A percentile compares a stretch with the other conserved stretches of the same genome.
These are phyloP conservation scores for Pipistrellus pipistrellus DNA, from an alignment of 2,797 vertebrate genomes.

Conservation along the genomic window DNA sequence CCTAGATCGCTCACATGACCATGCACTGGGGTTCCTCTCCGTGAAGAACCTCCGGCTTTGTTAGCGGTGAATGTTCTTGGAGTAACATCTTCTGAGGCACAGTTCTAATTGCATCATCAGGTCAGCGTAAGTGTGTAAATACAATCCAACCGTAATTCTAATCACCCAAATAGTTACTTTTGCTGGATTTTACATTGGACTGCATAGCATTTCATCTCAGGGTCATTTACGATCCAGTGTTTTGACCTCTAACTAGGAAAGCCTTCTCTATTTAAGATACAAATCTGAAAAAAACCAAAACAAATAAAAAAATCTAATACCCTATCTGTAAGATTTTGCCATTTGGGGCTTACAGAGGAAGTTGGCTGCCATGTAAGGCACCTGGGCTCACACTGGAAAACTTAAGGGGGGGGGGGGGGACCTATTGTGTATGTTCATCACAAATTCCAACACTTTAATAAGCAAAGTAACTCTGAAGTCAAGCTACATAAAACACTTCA, in stretches of 20 bases:
- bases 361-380: neutral
- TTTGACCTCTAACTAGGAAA: conserved; percentile 24
- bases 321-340: neutral
- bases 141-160: neutral
- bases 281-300: neutral
- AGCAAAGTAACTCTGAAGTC: neutral
- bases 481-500: neutral
- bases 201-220: neutral
- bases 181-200: neutral
- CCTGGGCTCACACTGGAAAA: neutral
- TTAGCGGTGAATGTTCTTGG: neutral
- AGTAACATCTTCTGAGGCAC: neutral
- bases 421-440: neutral
- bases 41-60: neutral
- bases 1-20: neutral
- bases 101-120: neutral
- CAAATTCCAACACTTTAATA: neutral
- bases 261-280: neutral
- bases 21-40: neutral
- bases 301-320: neutral
- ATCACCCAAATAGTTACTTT: conserved; percentile 1
- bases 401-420: accelerated
- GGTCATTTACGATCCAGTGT: neutral
- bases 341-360: neutral
- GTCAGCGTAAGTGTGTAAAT: neutral